Conservation (phyloP, 1,140 invertebrate genomes). For the Bombus picipes region DNA sequence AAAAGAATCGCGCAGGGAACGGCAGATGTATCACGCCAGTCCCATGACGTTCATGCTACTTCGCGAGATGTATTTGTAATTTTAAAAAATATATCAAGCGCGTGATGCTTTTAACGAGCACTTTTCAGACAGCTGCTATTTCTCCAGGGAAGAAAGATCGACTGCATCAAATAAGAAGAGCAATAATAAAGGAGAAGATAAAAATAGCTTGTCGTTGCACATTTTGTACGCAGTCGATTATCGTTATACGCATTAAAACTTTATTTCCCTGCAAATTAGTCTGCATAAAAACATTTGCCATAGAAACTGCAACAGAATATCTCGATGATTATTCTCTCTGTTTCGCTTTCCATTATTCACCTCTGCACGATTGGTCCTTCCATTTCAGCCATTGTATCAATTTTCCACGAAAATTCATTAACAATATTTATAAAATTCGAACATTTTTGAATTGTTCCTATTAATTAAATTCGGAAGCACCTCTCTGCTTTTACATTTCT, state of each 20-base stretch:
- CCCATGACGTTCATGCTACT: neutral
- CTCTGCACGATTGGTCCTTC: neutral
- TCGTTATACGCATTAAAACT: constrained; percentile 2
- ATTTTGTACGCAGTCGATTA: constrained; percentile 41
- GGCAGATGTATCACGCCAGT: neutral
- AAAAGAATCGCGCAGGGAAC: constrained; percentile 4
- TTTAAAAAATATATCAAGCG: constrained; percentile 18
- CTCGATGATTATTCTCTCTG: neutral
- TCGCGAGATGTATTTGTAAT: constrained; percentile 16
- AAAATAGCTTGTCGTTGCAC: neutral
- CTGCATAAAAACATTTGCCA: neutral
- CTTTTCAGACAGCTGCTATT: constrained; percentile 19
- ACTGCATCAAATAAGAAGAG: constrained; percentile 17
- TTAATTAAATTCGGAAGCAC: neutral
- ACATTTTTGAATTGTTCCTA: neutral
- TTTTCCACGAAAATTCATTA: neutral
- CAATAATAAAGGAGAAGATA: constrained; percentile 6
- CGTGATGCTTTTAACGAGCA: constrained; percentile 34
- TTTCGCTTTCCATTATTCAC: neutral
- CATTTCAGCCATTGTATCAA: neutral
- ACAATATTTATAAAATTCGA: neutral
- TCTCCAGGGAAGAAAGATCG: constrained; percentile 29
- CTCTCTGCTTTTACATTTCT: neutral
- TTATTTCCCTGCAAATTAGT: constrained; percentile 36
- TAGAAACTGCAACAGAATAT: neutral